Conservation (phyloP, 1,140 invertebrate genomes). For the Cecropterus lyciades region DNA sequence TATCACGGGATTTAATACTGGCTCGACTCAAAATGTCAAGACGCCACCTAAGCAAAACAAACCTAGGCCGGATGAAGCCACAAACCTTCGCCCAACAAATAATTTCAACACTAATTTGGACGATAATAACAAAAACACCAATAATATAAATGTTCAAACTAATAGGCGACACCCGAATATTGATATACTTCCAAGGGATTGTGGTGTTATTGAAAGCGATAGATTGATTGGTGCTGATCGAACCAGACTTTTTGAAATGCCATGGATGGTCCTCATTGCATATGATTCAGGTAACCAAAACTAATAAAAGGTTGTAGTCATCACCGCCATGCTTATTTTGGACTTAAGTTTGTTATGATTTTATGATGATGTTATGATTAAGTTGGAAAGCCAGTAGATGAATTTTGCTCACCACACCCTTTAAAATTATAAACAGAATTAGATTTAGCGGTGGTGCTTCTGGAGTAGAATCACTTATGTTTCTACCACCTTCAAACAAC, state of each 20-base stretch:
- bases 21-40: not conserved
- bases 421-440: too few species aligned
- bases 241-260: constrained; percentile 86
- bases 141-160: constrained; percentile 44
- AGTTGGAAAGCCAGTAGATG: too few species aligned
- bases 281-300: constrained; percentile 78
- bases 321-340: too few species aligned
- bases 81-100: constrained; percentile 8
- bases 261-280: constrained; percentile 88
- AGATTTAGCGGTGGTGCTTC: too few species aligned
- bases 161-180: constrained; percentile 85
- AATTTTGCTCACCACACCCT: too few species aligned
- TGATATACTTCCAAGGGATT: constrained; percentile 70
- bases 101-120: constrained; percentile 16
- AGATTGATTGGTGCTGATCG: constrained; percentile 85
- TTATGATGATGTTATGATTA: too few species aligned
- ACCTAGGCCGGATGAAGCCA: not conserved
- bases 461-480: too few species aligned
- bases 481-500: too few species aligned
- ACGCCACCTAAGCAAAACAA: constrained; percentile 6
- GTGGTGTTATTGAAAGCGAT: constrained; percentile 62
- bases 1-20: not conserved
- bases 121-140: constrained; percentile 13
- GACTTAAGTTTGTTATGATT: too few species aligned
- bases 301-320: too few species aligned